Conservation (phyloP, 1,140 invertebrate species). For the Leptinotarsa defecta region DNA sequence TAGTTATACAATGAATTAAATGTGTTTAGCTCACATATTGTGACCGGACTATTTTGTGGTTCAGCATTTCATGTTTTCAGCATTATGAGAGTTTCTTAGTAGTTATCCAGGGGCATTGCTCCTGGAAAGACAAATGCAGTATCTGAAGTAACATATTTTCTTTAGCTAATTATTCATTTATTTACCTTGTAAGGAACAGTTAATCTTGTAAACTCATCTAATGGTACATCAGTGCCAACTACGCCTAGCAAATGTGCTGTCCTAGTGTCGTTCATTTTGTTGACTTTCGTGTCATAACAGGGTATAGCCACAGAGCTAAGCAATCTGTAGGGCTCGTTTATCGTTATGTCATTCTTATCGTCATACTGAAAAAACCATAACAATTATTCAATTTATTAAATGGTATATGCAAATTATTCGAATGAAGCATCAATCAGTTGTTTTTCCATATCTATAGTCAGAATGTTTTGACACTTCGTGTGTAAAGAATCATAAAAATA, state of each 20-base stretch:
- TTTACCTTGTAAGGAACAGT: constrained; percentile 78
- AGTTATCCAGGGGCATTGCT: too few relatives aligned
- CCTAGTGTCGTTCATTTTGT: constrained; percentile 62
- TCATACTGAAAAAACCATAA: constrained; percentile 45
- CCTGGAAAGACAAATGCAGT: not conserved
- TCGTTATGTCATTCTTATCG: constrained; percentile 56
- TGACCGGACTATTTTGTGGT: too few relatives aligned
- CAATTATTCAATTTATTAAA: too few relatives aligned
- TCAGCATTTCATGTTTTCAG: too few relatives aligned
- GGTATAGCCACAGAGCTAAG: constrained; percentile 86
- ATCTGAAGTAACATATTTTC: not conserved
- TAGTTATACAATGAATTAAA: too few relatives aligned
- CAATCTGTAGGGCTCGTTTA: constrained; percentile 61
- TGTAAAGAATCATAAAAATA: too few relatives aligned
- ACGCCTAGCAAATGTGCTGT: constrained; percentile 86
- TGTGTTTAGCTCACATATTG: too few relatives aligned
- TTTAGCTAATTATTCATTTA: not conserved
- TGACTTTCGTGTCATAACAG: constrained; percentile 75
- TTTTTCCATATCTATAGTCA: too few relatives aligned
- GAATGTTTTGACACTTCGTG: too few relatives aligned
- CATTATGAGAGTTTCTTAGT: too few relatives aligned
- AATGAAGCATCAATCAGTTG: too few relatives aligned
- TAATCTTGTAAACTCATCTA: constrained; percentile 84
- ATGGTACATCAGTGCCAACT: constrained; percentile 91
- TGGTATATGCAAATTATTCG: too few relatives aligned